phyloP scores from a whole-genome alignment of 2,888 invertebrate genomes.

The Dynastes maya region DNA sequence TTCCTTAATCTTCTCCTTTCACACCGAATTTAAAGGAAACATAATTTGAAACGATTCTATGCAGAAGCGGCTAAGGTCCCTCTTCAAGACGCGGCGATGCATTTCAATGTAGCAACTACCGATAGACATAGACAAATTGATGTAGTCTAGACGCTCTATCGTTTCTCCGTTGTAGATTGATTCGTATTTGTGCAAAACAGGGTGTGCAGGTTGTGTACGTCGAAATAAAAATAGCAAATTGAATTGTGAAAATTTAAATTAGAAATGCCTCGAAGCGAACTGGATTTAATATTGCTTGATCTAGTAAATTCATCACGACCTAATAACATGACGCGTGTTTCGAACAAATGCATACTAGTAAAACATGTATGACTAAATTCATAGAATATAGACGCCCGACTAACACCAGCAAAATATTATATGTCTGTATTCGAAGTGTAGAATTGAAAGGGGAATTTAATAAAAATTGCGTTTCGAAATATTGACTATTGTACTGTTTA shows the following conservation, averaged over 20 bases:
- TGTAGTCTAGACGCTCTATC: constrained; percentile 34
- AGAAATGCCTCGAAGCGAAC: constrained; percentile 3
- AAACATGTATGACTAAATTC: background rate
- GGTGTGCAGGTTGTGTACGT: constrained; percentile 7
- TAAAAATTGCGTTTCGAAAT: no score
- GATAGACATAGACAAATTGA: constrained; percentile 45
- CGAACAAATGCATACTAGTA: background rate
- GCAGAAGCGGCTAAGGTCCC: constrained; percentile 16
- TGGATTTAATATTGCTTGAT: constrained; percentile 10
- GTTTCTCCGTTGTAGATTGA: constrained; percentile 30
- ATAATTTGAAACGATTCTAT: constrained; percentile 27
- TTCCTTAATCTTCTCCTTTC: constrained; percentile 23
- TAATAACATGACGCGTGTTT: background rate
- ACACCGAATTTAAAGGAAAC: constrained; percentile 2
- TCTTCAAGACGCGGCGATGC: constrained; percentile 13
- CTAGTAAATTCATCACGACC: background rate
- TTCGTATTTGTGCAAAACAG: constrained; percentile 37
- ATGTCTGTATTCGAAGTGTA: no score
- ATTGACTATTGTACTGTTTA: no score
- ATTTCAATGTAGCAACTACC: constrained; percentile 19
- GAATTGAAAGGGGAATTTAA: no score
- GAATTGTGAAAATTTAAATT: constrained; percentile 32
- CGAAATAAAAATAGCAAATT: constrained; percentile 5
- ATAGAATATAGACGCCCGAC: no score
- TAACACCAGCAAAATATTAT: background rate